Conservation (phyloP, 2,888 invertebrate genomes). For the Melanostoma scalare region DNA sequence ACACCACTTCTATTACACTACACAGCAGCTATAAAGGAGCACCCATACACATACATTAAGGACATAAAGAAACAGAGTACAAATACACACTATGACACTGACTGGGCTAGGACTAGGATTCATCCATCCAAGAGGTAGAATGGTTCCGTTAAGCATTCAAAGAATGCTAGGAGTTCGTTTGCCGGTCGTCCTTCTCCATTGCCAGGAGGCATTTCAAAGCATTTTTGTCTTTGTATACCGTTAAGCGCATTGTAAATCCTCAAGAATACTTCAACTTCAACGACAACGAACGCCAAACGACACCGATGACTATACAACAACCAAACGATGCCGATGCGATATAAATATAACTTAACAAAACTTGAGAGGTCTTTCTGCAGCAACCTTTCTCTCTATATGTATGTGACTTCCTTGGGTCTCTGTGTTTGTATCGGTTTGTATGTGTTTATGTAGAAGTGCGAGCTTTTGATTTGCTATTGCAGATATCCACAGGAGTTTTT, state of each 20-base stretch:
- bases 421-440: slow-evolving; percentile 3
- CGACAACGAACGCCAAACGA: slow-evolving; percentile 46
- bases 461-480: slow-evolving; percentile 70
- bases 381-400: slow-evolving; percentile 30
- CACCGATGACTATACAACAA: neutral
- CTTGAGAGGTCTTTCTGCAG: slow-evolving; percentile 58
- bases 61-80: neutral
- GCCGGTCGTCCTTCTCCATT: slow-evolving; percentile 43
- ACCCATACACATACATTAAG: slow-evolving; percentile 39
- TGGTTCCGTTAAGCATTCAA: slow-evolving; percentile 55
- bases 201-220: slow-evolving; percentile 62
- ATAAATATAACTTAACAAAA: slow-evolving; percentile 65
- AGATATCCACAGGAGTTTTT: slow-evolving; percentile 73
- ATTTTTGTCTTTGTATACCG: slow-evolving; percentile 65
- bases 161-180: slow-evolving; percentile 60
- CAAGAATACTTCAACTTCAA: slow-evolving; percentile 73
- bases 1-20: slow-evolving; percentile 81
- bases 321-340: slow-evolving; percentile 50
- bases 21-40: slow-evolving; percentile 61
- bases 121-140: slow-evolving; percentile 44
- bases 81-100: neutral
- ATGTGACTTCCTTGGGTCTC: neutral
- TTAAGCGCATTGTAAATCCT: slow-evolving; percentile 73
- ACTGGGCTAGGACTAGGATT: slow-evolving; percentile 26
- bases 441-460: slow-evolving; percentile 11